A percentile compares a stretch with the other conserved stretches of the same genome.
Evolutionary conservation across 2,797 vertebrate genomes (phyloP).

Genomic region (Danio choprae): DNA sequence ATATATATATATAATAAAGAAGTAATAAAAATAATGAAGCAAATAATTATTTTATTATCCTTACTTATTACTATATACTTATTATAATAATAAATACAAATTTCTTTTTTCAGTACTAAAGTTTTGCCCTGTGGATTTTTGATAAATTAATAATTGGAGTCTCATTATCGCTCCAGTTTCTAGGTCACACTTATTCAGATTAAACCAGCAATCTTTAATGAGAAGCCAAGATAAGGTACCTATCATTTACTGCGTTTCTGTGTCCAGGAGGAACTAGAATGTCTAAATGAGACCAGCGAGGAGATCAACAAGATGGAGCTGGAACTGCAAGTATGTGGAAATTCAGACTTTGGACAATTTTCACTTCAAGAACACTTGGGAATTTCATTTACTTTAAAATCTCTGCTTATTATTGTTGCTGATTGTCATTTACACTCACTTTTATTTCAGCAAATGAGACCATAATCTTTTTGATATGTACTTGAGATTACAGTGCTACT

Average conservation of each 20-base stretch:
- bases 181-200: not conserved
- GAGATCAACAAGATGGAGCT: conserved; percentile 92
- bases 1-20: not conserved
- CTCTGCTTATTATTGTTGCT: not conserved
- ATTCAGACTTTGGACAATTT: not conserved
- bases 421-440: not conserved
- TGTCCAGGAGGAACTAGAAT: conserved; percentile 88
- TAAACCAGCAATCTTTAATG: not conserved
- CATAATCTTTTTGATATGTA: not conserved
- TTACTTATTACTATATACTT: too few species aligned
- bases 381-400: not conserved
- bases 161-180: not conserved
- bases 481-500: not conserved
- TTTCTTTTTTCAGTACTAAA: too few species aligned
- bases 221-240: too few species aligned
- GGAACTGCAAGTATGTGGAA: conserved; percentile 84
- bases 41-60: too few species aligned
- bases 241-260: conserved; percentile 20
- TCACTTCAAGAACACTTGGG: not conserved
- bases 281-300: conserved; percentile 89
- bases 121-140: not conserved
- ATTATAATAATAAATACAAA: too few species aligned
- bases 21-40: not conserved
- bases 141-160: not conserved
- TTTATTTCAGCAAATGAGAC: not conserved